Evolutionary conservation across 2,797 vertebrate genomes (phyloP).

Genomic region (Tympanoctomys barrerae): DNA sequence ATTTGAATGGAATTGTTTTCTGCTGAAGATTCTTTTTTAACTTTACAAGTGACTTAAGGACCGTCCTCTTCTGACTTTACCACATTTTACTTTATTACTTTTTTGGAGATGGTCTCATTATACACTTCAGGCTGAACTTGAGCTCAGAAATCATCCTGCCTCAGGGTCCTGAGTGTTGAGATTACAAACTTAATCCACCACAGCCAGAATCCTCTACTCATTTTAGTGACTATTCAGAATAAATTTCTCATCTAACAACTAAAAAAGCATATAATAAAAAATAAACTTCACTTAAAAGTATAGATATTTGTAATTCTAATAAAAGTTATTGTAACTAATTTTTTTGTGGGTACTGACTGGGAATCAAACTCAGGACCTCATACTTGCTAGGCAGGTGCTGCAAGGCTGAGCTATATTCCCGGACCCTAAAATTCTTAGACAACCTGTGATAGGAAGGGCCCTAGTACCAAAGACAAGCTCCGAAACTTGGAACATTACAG

Average conservation of each 20-base stretch:
- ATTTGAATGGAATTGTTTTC: constrained; percentile 10
- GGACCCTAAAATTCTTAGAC: background rate
- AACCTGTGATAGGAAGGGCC: background rate
- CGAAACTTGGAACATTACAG: background rate
- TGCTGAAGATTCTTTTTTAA: constrained; percentile 24
- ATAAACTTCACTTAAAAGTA: constrained; percentile 34
- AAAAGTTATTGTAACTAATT: constrained; percentile 45
- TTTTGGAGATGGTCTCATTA: background rate
- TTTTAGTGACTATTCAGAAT: constrained; percentile 40
- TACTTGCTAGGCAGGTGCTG: background rate
- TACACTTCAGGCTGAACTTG: background rate
- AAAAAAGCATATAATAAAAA: background rate
- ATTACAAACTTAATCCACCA: background rate
- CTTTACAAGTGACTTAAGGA: background rate
- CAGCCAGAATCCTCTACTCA: background rate
- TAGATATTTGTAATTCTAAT: background rate
- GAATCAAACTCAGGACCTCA: background rate
- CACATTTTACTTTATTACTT: too few species aligned
- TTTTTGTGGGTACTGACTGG: background rate
- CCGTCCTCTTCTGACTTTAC: background rate
- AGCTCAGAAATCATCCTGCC: background rate
- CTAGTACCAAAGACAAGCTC: background rate
- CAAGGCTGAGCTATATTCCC: background rate
- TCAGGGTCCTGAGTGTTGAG: background rate
- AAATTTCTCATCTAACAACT: background rate